Evolutionary conservation across 2,113 vertebrate genomes (phyloP).

Genomic region (Hipposideros armiger): DNA sequence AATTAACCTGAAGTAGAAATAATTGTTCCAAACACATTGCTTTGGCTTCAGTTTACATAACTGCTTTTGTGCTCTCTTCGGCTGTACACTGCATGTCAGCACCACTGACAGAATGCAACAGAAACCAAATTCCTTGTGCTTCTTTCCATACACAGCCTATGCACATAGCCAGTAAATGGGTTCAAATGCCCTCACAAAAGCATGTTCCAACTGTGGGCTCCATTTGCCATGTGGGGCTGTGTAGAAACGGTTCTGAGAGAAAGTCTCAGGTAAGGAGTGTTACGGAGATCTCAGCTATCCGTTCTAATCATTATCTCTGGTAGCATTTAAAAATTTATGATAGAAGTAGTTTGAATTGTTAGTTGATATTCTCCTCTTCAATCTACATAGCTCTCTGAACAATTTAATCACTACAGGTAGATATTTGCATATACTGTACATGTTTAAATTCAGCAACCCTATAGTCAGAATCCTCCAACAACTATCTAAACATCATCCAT

Average conservation of each 20-base stretch:
- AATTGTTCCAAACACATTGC: constrained; percentile 41
- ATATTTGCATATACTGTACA: neutral
- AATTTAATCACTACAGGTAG: neutral
- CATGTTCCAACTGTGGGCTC: constrained; percentile 26
- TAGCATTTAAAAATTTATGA: neutral
- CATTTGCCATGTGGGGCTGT: neutral
- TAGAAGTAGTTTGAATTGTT: neutral
- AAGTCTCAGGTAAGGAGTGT: neutral
- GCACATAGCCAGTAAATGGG: neutral
- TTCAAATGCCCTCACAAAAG: neutral
- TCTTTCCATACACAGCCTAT: constrained; percentile 15
- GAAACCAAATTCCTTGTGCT: neutral
- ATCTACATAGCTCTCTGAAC: neutral
- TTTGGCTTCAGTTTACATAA: constrained; percentile 3
- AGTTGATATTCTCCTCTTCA: neutral
- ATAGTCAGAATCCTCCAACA: neutral
- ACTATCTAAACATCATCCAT: constrained; percentile 24
- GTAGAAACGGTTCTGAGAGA: neutral
- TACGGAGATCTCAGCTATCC: neutral
- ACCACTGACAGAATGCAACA: neutral
- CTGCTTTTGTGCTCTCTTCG: neutral
- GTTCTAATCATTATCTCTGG: constrained; percentile 9
- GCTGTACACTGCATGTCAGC: neutral
- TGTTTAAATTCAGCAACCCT: constrained; percentile 31
- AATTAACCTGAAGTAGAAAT: constrained; percentile 62